Conservation (phyloP, 1,140 invertebrate species). For the Cephus cinctus region DNA sequence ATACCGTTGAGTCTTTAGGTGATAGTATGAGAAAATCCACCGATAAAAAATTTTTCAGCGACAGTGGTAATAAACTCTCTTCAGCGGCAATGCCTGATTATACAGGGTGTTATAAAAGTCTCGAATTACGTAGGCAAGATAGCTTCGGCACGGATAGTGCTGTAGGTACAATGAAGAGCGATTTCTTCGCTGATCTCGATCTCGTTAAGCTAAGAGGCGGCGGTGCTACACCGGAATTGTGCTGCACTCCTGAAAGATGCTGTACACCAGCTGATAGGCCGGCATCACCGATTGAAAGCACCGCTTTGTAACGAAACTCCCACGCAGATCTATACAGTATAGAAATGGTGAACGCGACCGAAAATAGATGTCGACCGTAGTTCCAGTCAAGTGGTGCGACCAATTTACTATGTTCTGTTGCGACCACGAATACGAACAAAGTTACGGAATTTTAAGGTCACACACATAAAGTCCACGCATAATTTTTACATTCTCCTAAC, state of each 20-base stretch:
- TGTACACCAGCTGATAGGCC: slow-evolving; percentile 37
- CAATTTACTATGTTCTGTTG: too few species aligned
- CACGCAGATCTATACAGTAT: too few species aligned
- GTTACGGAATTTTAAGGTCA: too few species aligned
- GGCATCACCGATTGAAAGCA: slow-evolving; percentile 48
- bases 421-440: too few species aligned
- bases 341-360: too few species aligned
- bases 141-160: slow-evolving; percentile 52
- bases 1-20: neutral
- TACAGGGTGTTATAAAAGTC: slow-evolving; percentile 32
- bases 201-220: slow-evolving; percentile 42
- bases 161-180: slow-evolving; percentile 53
- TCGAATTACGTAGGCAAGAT: slow-evolving; percentile 42
- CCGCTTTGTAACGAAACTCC: slow-evolving; percentile 45
- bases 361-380: too few species aligned
- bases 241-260: slow-evolving; percentile 41
- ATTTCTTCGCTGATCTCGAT: slow-evolving; percentile 51
- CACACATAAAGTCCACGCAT: too few species aligned
- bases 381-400: too few species aligned
- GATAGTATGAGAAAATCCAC: neutral
- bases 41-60: neutral
- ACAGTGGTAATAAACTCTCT: slow-evolving; percentile 19
- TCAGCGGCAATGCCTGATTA: slow-evolving; percentile 34
- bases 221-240: slow-evolving; percentile 37
- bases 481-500: too few species aligned